These are phyloP conservation scores for Acrobasis repandana DNA, from an alignment of 2,888 invertebrate species.

Conservation along the genomic window DNA sequence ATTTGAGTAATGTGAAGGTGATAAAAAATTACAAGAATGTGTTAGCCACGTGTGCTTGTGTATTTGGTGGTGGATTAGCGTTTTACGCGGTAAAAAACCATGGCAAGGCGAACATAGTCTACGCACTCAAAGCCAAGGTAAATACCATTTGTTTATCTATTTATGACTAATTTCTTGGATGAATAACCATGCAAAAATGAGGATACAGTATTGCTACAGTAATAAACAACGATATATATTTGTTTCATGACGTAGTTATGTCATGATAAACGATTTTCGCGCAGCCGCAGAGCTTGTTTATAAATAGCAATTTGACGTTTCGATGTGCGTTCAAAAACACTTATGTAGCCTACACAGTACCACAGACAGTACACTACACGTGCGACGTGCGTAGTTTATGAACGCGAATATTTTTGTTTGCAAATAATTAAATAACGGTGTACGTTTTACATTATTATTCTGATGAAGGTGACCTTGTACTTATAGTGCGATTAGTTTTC, in stretches of 20 bases:
- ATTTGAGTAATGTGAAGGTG: slow-evolving; percentile 58
- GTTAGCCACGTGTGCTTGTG: slow-evolving; percentile 68
- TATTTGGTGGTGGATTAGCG: slow-evolving; percentile 65
- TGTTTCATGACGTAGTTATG: slow-evolving; percentile 33
- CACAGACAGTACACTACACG: no score
- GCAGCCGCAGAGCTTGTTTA: slow-evolving; percentile 53
- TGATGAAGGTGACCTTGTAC: background rate
- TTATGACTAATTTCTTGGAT: slow-evolving; percentile 16
- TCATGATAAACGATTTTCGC: slow-evolving; percentile 43
- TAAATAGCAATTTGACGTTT: slow-evolving; percentile 60
- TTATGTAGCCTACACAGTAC: background rate
- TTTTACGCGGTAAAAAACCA: slow-evolving; percentile 66
- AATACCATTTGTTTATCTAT: slow-evolving; percentile 34
- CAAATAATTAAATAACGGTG: background rate
- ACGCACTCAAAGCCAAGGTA: slow-evolving; percentile 79
- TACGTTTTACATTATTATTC: background rate
- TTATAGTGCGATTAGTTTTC: no score
- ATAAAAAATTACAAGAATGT: slow-evolving; percentile 57
- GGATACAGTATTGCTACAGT: background rate
- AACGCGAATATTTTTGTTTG: background rate
- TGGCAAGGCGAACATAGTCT: slow-evolving; percentile 62
- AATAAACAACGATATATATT: background rate
- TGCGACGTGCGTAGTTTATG: slow-evolving; percentile 1
- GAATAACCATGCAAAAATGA: slow-evolving; percentile 7
- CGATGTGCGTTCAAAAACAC: slow-evolving; percentile 38